phyloP scores from a whole-genome alignment of 2,888 invertebrate species.

The Trichopria drosophilae region DNA sequence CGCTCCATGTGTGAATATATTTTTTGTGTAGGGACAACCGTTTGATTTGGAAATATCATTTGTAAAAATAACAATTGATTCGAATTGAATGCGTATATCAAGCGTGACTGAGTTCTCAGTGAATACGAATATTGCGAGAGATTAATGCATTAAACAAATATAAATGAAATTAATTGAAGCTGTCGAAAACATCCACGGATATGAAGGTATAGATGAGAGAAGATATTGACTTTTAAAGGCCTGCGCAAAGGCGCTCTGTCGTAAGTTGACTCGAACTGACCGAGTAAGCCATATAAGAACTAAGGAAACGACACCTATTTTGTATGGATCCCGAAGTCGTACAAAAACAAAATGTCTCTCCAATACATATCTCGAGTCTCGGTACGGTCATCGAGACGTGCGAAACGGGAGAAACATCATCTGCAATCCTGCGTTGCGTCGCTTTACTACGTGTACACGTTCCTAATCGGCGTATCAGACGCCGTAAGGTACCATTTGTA shows the following conservation, averaged over 20 bases:
- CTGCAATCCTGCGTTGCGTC: conserved; percentile 30
- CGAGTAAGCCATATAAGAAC: conserved; percentile 41
- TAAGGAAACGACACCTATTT: conserved; percentile 55
- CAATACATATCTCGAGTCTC: no score
- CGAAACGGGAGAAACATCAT: not conserved
- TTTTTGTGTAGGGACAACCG: no score
- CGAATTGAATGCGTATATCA: no score
- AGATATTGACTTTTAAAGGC: conserved; percentile 16
- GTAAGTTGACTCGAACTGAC: conserved; percentile 47
- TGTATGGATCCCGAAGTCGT: conserved; percentile 57
- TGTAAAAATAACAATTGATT: no score
- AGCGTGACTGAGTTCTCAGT: no score
- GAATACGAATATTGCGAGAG: no score
- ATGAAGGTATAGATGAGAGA: conserved; percentile 7
- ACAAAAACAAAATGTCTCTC: conserved; percentile 46
- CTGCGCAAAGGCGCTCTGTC: conserved; percentile 31
- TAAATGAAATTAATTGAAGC: no score
- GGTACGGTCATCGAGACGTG: not conserved
- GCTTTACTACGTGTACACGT: conserved; percentile 52
- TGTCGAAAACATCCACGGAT: no score
- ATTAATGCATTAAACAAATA: no score
- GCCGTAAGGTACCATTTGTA: conserved; percentile 57
- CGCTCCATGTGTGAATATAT: no score
- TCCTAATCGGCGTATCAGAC: conserved; percentile 54
- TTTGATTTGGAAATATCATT: no score